Percentiles rank a stretch among this genome's conserved stretches.
phyloP scores from a whole-genome alignment of 2,113 vertebrate species.

The Sialia sialis region DNA sequence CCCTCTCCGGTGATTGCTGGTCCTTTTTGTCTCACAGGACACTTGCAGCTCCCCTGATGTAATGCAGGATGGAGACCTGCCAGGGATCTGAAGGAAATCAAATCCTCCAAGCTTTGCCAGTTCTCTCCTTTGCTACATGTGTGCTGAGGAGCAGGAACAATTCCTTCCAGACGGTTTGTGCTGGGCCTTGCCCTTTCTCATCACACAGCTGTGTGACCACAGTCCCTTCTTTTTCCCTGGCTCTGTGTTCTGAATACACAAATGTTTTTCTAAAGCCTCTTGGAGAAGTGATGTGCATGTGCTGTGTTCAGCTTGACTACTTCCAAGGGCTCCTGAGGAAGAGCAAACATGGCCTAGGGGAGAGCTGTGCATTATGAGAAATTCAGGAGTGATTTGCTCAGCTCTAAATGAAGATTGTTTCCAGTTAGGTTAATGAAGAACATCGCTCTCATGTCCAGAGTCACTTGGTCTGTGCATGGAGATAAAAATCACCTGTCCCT shows the following conservation, averaged over 20 bases:
- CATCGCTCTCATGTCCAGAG: neutral
- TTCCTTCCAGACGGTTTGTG: neutral
- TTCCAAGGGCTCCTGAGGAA: neutral
- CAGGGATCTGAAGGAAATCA: neutral
- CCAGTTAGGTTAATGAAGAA: neutral
- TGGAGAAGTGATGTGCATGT: neutral
- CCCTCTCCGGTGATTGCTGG: neutral
- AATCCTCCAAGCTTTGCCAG: neutral
- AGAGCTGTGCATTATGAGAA: neutral
- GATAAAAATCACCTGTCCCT: neutral
- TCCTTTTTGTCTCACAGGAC: constrained; percentile 3
- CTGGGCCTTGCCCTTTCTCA: neutral
- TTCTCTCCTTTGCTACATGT: neutral
- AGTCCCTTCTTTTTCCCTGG: neutral
- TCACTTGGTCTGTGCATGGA: neutral
- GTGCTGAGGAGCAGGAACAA: neutral
- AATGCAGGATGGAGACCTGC: neutral
- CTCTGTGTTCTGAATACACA: neutral
- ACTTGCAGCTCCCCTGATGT: neutral
- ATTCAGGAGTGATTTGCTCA: neutral
- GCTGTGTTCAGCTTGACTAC: neutral
- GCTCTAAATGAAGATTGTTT: neutral
- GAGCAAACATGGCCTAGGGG: neutral
- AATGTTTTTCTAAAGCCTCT: neutral
- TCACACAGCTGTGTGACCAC: neutral